phyloP scores from a whole-genome alignment of 1,140 invertebrate species.

The Eriocheir sinensis region DNA sequence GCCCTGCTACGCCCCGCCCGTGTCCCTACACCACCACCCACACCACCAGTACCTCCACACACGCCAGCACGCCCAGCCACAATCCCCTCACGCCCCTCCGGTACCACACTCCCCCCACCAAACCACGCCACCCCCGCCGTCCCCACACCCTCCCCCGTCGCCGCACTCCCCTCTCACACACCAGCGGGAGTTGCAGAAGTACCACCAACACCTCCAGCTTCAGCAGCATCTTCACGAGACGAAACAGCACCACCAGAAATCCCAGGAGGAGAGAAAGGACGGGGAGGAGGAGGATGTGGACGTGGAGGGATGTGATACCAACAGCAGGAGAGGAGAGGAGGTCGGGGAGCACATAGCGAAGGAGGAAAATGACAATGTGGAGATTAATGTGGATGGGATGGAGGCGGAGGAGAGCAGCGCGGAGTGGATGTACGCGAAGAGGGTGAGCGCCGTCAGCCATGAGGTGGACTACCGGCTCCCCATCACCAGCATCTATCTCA shows the following conservation, averaged over 20 bases:
- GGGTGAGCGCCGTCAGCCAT: slow-evolving; percentile 56
- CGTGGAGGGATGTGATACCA: background rate
- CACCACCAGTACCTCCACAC: slow-evolving; percentile 49
- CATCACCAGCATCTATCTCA: slow-evolving; percentile 70
- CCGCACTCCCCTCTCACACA: slow-evolving; percentile 17
- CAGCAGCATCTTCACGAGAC: slow-evolving; percentile 49
- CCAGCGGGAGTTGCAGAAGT: background rate
- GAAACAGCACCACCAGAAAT: background rate
- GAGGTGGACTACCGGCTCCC: slow-evolving; percentile 73
- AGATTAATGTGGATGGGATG: slow-evolving; percentile 28
- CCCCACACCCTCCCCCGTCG: background rate
- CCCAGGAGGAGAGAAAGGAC: background rate
- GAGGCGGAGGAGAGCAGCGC: slow-evolving; percentile 39
- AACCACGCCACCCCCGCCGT: slow-evolving; percentile 1
- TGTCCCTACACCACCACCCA: slow-evolving; percentile 40
- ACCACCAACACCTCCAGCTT: slow-evolving; percentile 50
- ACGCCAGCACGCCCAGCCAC: slow-evolving; percentile 38
- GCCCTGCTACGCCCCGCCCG: slow-evolving; percentile 43
- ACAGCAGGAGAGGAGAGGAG: background rate
- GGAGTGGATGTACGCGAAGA: slow-evolving; percentile 41
- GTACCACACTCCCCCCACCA: background rate
- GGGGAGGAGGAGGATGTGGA: slow-evolving; percentile 14
- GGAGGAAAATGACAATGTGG: background rate
- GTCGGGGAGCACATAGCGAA: background rate
- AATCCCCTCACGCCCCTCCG: background rate